These are phyloP conservation scores for Sigmodon hispidus DNA, from an alignment of 2,113 vertebrate species.

Conservation along the genomic window DNA sequence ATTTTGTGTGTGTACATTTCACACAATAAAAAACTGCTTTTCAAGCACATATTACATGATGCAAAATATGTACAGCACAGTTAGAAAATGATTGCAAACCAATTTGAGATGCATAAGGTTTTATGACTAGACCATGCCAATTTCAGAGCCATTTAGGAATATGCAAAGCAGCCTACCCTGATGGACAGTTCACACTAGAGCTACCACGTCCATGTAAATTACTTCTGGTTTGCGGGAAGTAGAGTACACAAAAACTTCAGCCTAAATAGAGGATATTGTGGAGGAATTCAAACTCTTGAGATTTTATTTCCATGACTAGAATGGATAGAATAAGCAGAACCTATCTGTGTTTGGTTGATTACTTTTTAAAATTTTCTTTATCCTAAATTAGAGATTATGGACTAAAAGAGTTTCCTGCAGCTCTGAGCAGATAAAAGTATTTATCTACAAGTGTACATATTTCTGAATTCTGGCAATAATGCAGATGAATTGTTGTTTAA, in stretches of 20 bases:
- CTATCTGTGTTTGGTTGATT: constrained; percentile 32
- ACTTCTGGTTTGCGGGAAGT: constrained; percentile 27
- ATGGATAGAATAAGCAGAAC: neutral
- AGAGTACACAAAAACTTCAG: neutral
- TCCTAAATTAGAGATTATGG: constrained; percentile 37
- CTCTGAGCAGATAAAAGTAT: constrained; percentile 41
- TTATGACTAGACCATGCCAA: neutral
- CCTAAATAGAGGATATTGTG: neutral
- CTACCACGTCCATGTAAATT: constrained; percentile 5
- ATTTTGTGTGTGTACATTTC: neutral
- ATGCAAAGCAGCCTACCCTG: neutral
- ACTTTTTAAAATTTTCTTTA: neutral
- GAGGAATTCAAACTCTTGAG: constrained; percentile 7
- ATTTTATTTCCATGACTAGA: constrained; percentile 10
- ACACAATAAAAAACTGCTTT: constrained; percentile 42
- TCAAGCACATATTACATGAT: neutral
- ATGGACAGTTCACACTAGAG: constrained; percentile 7
- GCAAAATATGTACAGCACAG: neutral
- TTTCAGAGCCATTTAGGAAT: constrained; percentile 1
- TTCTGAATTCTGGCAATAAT: constrained; percentile 57
- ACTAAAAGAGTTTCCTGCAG: constrained; percentile 27
- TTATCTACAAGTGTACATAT: constrained; percentile 28
- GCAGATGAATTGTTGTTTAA: constrained; percentile 39
- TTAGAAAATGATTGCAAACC: constrained; percentile 37
- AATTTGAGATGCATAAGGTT: neutral